These are phyloP conservation scores for Halictus quadricinctus DNA, from an alignment of 2,888 invertebrate genomes.

Conservation along the genomic window DNA sequence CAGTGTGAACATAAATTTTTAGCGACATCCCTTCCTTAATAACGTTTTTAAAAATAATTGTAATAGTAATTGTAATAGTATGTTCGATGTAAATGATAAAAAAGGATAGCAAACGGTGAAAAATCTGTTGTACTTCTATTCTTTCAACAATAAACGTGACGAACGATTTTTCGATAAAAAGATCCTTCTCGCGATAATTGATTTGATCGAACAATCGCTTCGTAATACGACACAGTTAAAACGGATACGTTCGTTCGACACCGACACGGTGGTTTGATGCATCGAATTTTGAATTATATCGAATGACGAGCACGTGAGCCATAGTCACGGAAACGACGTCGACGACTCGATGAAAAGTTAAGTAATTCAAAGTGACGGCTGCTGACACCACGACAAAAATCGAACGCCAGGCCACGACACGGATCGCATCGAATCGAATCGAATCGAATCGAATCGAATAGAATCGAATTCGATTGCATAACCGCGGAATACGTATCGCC, in stretches of 20 bases:
- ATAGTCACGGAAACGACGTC: slow-evolving; percentile 41
- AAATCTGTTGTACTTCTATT: too few species aligned
- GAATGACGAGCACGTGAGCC: not conserved
- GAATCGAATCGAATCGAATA: slow-evolving; percentile 6
- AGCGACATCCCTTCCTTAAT: too few species aligned
- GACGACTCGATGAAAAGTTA: slow-evolving; percentile 35
- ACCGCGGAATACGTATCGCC: slow-evolving; percentile 32
- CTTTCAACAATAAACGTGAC: too few species aligned
- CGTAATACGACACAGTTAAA: too few species aligned
- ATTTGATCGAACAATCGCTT: too few species aligned
- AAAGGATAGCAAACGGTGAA: too few species aligned
- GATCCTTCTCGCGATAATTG: not conserved
- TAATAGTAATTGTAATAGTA: too few species aligned
- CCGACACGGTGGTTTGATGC: not conserved
- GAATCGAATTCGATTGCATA: slow-evolving; percentile 35
- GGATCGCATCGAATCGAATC: not conserved
- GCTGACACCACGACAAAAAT: slow-evolving; percentile 41
- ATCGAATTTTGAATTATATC: not conserved
- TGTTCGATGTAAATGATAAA: too few species aligned
- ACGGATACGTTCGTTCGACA: too few species aligned
- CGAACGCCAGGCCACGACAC: not conserved
- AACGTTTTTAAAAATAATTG: too few species aligned
- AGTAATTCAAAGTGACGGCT: slow-evolving; percentile 55
- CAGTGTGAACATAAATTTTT: too few species aligned
- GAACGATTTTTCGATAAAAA: not conserved